A percentile compares a stretch with the other conserved stretches of the same genome.
Evolutionary conservation across 2,113 vertebrate genomes (phyloP).

Genomic region (Crotalus tigris): DNA sequence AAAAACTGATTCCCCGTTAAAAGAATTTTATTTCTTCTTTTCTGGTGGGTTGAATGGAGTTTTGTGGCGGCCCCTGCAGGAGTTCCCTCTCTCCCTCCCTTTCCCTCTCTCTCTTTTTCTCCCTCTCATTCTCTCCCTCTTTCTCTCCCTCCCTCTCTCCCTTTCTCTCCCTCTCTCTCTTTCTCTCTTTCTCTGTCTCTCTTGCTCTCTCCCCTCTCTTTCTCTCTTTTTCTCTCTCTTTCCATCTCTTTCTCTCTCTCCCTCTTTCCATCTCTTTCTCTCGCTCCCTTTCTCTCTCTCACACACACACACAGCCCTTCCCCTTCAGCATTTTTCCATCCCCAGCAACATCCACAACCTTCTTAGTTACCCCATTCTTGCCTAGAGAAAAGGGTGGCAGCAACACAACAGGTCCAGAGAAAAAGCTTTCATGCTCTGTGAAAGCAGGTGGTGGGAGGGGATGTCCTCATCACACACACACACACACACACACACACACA

Average conservation of each 20-base stretch:
- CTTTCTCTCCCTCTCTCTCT: too few relatives aligned
- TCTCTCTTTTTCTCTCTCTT: too few relatives aligned
- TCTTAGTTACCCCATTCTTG: slow-evolving; percentile 36
- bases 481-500: too few relatives aligned
- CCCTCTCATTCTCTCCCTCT: too few relatives aligned
- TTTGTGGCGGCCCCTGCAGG: slow-evolving; percentile 71
- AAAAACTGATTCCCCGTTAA: slow-evolving; percentile 65
- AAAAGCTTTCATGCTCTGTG: slow-evolving; percentile 37
- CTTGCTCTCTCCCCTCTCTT: too few relatives aligned
- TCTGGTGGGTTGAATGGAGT: slow-evolving; percentile 77
- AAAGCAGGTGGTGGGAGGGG: slow-evolving; percentile 48
- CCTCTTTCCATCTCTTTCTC: too few relatives aligned
- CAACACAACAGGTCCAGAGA: background rate
- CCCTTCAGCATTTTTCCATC: slow-evolving; percentile 47
- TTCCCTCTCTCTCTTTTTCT: too few relatives aligned
- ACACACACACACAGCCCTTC: background rate
- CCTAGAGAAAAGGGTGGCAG: background rate
- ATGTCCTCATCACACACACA: slow-evolving; percentile 8
- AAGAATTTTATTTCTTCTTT: slow-evolving; percentile 70
- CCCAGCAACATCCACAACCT: slow-evolving; percentile 26
- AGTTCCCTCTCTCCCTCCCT: slow-evolving; percentile 33
- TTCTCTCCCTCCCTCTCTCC: background rate
- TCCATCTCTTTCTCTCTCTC: too few relatives aligned
- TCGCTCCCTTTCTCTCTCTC: too few relatives aligned
- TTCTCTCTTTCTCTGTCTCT: too few relatives aligned